These are phyloP conservation scores for Trichogramma pretiosum DNA, from an alignment of 1,140 invertebrate species.

Conservation along the genomic window DNA sequence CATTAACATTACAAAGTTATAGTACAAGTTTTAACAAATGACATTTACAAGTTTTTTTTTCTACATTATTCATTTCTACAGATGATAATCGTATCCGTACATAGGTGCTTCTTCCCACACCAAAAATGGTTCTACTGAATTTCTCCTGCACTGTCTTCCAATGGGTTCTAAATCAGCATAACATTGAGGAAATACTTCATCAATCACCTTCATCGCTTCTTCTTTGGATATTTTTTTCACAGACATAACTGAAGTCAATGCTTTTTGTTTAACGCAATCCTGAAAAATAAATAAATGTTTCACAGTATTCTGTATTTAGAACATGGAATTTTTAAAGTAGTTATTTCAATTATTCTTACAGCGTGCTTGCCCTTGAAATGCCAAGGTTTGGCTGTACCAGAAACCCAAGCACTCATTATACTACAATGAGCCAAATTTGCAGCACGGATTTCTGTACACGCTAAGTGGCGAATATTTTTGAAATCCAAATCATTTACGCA, in stretches of 20 bases:
- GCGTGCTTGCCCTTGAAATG: constrained; percentile 65
- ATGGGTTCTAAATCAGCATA: constrained; percentile 90
- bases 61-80: constrained; percentile 6
- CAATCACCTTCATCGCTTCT: constrained; percentile 68
- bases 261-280: constrained; percentile 86
- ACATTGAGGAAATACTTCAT: constrained; percentile 85
- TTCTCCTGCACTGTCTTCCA: constrained; percentile 70
- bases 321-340: constrained; percentile 3
- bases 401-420: constrained; percentile 66
- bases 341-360: constrained; percentile 34
- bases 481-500: constrained; percentile 84
- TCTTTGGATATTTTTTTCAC: constrained; percentile 64
- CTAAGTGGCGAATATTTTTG: constrained; percentile 83
- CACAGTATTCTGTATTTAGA: neutral
- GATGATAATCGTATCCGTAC: constrained; percentile 64
- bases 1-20: no score
- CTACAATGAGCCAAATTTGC: constrained; percentile 89
- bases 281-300: constrained; percentile 38
- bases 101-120: constrained; percentile 68
- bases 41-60: no score
- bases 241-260: constrained; percentile 70
- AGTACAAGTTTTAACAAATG: no score
- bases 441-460: constrained; percentile 88
- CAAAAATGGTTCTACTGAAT: constrained; percentile 65
- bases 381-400: constrained; percentile 67